Conservation (phyloP, 2,888 invertebrate species). For the Pantelozetes paolii region DNA sequence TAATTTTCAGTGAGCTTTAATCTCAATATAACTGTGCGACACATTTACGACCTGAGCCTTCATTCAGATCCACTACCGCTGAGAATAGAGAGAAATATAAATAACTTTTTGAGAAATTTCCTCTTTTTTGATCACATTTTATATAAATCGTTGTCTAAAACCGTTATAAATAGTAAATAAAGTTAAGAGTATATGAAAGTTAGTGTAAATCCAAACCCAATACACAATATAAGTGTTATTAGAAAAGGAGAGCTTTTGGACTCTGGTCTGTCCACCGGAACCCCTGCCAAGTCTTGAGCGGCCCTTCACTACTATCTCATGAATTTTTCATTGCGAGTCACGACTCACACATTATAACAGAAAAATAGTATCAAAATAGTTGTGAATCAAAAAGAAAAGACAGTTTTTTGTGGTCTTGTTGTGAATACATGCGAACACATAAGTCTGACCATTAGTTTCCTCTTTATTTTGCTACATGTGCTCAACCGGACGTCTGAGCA, state of each 20-base stretch:
- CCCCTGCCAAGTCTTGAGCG: constrained; percentile 14
- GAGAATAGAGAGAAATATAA: not conserved
- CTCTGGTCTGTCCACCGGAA: not conserved
- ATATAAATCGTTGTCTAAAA: not conserved
- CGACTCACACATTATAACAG: not conserved
- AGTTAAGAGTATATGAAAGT: not conserved
- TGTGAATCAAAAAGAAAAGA: not conserved
- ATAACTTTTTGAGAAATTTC: not conserved
- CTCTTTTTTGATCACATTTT: not conserved
- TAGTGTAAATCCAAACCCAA: not conserved
- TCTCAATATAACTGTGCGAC: constrained; percentile 21
- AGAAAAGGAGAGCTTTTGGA: not conserved
- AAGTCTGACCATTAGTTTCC: constrained; percentile 29
- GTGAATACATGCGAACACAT: not conserved
- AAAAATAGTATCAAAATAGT: not conserved
- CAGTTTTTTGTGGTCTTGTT: constrained; percentile 12
- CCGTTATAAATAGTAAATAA: constrained; percentile 3
- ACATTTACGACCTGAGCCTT: not conserved
- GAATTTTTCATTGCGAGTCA: constrained; percentile 26
- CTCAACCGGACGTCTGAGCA: constrained; percentile 2
- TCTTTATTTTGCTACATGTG: not conserved
- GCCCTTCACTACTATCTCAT: not conserved
- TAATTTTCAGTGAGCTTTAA: constrained; percentile 7
- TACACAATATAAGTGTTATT: constrained; percentile 22
- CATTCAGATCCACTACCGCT: not conserved